Evolutionary conservation across 2,113 vertebrate species (phyloP).

Genomic region (Nettapus auritus): DNA sequence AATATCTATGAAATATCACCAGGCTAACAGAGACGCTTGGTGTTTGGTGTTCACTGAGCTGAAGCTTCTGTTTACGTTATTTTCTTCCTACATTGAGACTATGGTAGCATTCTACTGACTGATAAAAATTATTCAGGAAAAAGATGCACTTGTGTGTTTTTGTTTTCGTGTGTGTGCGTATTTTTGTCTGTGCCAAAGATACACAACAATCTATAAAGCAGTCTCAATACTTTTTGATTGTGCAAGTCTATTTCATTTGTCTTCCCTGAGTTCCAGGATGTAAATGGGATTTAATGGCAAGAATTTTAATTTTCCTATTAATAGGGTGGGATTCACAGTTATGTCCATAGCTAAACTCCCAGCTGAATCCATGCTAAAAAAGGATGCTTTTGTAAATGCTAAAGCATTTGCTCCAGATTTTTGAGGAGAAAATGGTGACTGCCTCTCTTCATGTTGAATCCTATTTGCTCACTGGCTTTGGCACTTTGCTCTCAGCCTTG

Average conservation of each 20-base stretch:
- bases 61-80: background rate
- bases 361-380: slow-evolving; percentile 11
- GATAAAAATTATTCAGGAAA: background rate
- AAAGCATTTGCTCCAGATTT: slow-evolving; percentile 26
- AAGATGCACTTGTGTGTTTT: background rate
- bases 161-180: background rate
- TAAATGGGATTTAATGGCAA: background rate
- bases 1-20: background rate
- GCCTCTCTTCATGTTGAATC: slow-evolving; percentile 5
- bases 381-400: background rate
- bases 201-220: background rate
- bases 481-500: background rate
- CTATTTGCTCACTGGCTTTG: slow-evolving; percentile 19
- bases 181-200: background rate
- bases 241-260: background rate
- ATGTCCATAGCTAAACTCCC: background rate
- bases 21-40: background rate
- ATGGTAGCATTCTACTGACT: background rate
- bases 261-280: background rate
- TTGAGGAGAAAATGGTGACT: slow-evolving; percentile 41
- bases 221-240: background rate
- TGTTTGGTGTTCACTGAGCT: background rate
- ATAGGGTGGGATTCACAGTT: background rate
- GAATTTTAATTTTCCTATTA: background rate
- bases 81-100: background rate